phyloP scores from a whole-genome alignment of 2,797 vertebrate genomes.

The Epinephelus malabaricus region DNA sequence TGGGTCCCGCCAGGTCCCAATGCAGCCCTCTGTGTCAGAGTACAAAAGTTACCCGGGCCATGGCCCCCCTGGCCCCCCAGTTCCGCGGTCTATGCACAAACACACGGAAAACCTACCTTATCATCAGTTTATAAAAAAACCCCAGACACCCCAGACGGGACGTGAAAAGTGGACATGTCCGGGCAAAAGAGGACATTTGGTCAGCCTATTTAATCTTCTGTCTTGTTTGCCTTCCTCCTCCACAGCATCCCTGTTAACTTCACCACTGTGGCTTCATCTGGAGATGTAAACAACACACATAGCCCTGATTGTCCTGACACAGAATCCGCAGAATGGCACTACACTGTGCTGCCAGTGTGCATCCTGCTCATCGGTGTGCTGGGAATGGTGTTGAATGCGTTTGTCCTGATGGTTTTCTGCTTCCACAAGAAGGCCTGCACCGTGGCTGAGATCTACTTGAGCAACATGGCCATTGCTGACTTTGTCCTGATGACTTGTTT shows the following conservation, averaged over 20 bases:
- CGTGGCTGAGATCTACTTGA: slow-evolving; percentile 87
- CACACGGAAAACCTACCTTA: too few relatives aligned
- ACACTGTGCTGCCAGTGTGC: slow-evolving; percentile 67
- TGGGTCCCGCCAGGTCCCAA: too few relatives aligned
- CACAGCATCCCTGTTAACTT: slow-evolving; percentile 54
- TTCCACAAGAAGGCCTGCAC: slow-evolving; percentile 83
- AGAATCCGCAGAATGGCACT: slow-evolving; percentile 43
- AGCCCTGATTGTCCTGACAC: slow-evolving; percentile 38
- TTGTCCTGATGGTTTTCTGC: slow-evolving; percentile 83
- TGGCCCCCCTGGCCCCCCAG: too few relatives aligned
- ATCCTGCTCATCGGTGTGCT: slow-evolving; percentile 73
- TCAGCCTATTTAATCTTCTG: background rate
- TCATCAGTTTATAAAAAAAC: too few relatives aligned
- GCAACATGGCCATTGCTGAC: slow-evolving; percentile 89
- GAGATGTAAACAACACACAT: slow-evolving; percentile 46
- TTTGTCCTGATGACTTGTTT: slow-evolving; percentile 83
- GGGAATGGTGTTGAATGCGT: slow-evolving; percentile 85
- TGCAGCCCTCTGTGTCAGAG: too few relatives aligned
- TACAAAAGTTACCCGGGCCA: too few relatives aligned
- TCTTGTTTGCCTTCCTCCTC: slow-evolving; percentile 17
- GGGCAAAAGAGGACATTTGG: too few relatives aligned
- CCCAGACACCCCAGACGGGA: too few relatives aligned
- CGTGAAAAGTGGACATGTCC: too few relatives aligned
- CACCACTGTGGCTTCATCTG: slow-evolving; percentile 1
- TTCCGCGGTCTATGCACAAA: too few relatives aligned